Evolutionary conservation across 2,113 vertebrate species (phyloP).

Genomic region (Nyctibius bracteatus): DNA sequence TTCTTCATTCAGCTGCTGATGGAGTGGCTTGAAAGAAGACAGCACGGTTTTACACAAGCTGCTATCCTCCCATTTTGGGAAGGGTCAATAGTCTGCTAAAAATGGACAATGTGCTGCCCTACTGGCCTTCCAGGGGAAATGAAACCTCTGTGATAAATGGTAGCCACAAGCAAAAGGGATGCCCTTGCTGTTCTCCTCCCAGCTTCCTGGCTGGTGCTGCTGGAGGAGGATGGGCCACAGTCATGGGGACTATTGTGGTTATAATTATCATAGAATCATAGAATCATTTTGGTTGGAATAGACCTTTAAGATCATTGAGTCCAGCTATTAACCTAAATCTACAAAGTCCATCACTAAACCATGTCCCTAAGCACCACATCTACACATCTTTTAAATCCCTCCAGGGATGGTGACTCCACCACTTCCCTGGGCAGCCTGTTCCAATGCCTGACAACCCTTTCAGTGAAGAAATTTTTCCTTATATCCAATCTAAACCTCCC

Average conservation of each 20-base stretch:
- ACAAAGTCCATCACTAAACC: no score
- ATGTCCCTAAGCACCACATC: no score
- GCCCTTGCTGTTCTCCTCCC: rapidly evolving
- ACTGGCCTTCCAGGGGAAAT: neutral
- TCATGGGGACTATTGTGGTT: neutral
- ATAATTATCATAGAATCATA: no score
- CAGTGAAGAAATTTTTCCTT: no score
- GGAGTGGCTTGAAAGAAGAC: neutral
- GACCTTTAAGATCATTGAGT: no score
- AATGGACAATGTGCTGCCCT: neutral
- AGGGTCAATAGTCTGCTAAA: neutral
- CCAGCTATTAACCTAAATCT: no score
- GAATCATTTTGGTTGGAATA: no score
- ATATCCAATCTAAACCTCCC: no score
- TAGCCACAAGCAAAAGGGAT: rapidly evolving
- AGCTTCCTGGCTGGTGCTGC: neutral
- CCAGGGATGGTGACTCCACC: no score
- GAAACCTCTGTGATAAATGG: rapidly evolving
- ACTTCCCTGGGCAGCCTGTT: no score
- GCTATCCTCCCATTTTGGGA: neutral
- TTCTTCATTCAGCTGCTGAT: neutral
- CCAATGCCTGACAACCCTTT: no score
- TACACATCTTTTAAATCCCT: no score
- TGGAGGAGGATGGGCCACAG: rapidly evolving
- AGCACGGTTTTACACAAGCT: rapidly evolving